Conservation (phyloP, 2,113 vertebrate species). For the Castor canadensis region DNA sequence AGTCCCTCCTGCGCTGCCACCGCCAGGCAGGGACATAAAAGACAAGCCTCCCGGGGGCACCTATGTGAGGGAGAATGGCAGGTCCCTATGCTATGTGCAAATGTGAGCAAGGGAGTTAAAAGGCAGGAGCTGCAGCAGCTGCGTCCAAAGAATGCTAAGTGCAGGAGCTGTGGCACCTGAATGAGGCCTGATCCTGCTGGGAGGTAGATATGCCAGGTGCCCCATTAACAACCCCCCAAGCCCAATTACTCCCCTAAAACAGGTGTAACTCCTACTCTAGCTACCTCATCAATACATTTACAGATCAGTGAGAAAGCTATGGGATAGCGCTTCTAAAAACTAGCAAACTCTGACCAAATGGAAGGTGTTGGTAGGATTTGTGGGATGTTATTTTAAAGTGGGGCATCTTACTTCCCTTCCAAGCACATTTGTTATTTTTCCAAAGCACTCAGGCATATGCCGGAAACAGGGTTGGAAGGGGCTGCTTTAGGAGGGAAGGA, state of each 20-base stretch:
- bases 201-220: neutral
- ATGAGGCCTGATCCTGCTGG: neutral
- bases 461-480: neutral
- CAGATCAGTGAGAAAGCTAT: neutral
- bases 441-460: neutral
- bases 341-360: neutral
- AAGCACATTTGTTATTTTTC: neutral
- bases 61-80: constrained; percentile 29
- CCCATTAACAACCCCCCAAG: neutral
- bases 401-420: too few relatives aligned
- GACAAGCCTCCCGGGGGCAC: constrained; percentile 53
- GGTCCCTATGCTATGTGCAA: constrained; percentile 75
- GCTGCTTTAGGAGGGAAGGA: neutral
- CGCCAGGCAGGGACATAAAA: constrained; percentile 27
- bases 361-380: neutral
- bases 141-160: constrained; percentile 61
- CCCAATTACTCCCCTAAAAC: neutral
- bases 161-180: neutral
- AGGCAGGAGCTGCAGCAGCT: constrained; percentile 74
- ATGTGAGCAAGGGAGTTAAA: constrained; percentile 65
- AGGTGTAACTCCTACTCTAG: neutral
- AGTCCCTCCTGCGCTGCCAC: neutral
- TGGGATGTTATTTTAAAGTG: neutral
- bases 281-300: neutral
- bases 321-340: neutral